Conservation (phyloP, 64 coral and sea anemone species). For the Porites australiensis region DNA sequence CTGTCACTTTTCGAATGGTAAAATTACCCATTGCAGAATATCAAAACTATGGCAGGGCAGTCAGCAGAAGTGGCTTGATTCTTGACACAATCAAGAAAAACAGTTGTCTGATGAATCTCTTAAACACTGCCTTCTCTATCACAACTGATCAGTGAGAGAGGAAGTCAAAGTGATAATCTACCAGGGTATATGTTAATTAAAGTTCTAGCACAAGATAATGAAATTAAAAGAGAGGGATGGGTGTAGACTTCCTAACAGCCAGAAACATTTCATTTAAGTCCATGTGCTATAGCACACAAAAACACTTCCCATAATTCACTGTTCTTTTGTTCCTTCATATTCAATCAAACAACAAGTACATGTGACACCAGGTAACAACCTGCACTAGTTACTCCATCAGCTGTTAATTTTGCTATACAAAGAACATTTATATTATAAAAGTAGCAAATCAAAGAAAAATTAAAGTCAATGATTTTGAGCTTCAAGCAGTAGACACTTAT, state of each 20-base stretch:
- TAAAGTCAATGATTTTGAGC: too few relatives aligned
- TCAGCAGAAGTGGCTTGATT: too few relatives aligned
- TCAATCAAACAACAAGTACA: neutral
- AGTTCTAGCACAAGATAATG: too few relatives aligned
- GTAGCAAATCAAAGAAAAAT: too few relatives aligned
- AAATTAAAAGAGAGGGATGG: neutral
- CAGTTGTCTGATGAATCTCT: too few relatives aligned
- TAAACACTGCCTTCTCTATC: too few relatives aligned
- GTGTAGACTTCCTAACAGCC: neutral
- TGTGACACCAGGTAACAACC: neutral
- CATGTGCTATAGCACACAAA: slow-evolving; percentile 13
- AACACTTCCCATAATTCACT: neutral
- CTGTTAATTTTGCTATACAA: neutral
- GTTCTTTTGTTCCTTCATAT: slow-evolving; percentile 22
- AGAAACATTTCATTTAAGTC: neutral
- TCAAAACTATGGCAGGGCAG: neutral
- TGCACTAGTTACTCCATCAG: neutral
- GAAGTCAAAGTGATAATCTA: neutral
- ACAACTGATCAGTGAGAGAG: too few relatives aligned
- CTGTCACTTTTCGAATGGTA: slow-evolving; percentile 19
- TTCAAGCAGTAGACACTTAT: too few relatives aligned
- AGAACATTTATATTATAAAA: too few relatives aligned
- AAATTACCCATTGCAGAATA: neutral
- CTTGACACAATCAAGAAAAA: too few relatives aligned
- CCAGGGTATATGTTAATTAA: neutral